A percentile compares a stretch with the other conserved stretches of the same genome.
phyloP scores from a whole-genome alignment of 2,888 invertebrate genomes.

The Cheilosia pagana region DNA sequence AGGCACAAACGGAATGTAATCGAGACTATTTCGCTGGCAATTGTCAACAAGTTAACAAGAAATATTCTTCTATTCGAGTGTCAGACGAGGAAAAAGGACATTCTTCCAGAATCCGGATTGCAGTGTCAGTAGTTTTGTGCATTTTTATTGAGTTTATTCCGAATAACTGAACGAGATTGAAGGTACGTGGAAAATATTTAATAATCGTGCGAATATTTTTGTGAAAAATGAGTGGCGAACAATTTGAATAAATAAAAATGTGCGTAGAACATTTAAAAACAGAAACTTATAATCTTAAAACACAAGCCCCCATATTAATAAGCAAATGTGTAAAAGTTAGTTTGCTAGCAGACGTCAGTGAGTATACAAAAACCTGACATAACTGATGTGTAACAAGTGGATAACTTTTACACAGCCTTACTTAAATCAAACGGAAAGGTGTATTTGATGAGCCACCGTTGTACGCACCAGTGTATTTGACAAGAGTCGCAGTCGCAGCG shows the following conservation, averaged over 20 bases:
- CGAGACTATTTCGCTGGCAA: conserved; percentile 34
- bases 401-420: too few relatives aligned
- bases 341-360: too few relatives aligned
- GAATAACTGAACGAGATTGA: not conserved
- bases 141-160: not conserved
- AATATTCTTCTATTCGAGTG: not conserved
- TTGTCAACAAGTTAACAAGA: conserved; percentile 44
- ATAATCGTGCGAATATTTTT: not conserved
- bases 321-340: too few relatives aligned
- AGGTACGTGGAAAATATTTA: conserved; percentile 8
- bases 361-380: too few relatives aligned
- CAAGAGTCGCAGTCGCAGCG: too few relatives aligned
- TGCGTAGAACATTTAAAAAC: too few relatives aligned
- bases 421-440: too few relatives aligned
- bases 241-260: not conserved
- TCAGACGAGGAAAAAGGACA: conserved; percentile 9
- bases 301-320: too few relatives aligned
- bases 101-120: not conserved
- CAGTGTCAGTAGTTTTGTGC: not conserved
- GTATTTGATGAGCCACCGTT: too few relatives aligned
- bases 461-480: too few relatives aligned
- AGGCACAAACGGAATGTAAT: conserved; percentile 19
- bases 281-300: too few relatives aligned
- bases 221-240: not conserved
- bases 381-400: too few relatives aligned